Evolutionary conservation across 2,888 invertebrate genomes (phyloP), one percentile per base, ranked within the genome.

Genomic region (Agrochola lychnidis): DNA sequence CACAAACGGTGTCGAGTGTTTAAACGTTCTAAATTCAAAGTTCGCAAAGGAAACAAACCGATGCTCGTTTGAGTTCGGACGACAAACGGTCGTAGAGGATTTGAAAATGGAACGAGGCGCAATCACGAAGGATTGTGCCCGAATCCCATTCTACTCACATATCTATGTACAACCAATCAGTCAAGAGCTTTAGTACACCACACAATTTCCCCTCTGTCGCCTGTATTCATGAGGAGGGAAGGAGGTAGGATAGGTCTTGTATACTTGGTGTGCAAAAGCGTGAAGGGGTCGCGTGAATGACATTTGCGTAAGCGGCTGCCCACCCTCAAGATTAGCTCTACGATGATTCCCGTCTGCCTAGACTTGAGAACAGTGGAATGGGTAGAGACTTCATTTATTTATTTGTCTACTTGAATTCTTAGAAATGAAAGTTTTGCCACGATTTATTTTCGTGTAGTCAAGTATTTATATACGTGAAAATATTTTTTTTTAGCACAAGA

Each of bases 241-340:
- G 82, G 85, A 80, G 88, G 84, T 62, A 73, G 77, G 89, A 90
- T 45, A 88, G 93, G 70, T 91, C 89, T 86, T 67, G 66, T 56
- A 76, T 66, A 68, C 71, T 76, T 92, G 92, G 93, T 84, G 88
- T 84, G 82, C 81, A 77, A 78, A 89, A 87, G 90, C 91, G 91
- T 91, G 91, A 93, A 93, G 92, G 94, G 94, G 92, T 93, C 90
- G 92, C 91, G 93, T 92, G 93, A 94, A 94, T 94, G 93, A 93
- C 95, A 94, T 95, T 95, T 94, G 92, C 93, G 92, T 94, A 94
- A 94, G 93, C 92, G 92, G 89, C 92, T 90, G 90, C 90, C 92
- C 91, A 90, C 94, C 94, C 92, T 92, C 87, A 92, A 94, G 95
- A 95, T 95, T 94, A 95, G 93, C 92, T 90, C 85, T 85, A 84